Base-by-base conservation (phyloP, 2,888 invertebrate genomes). In the Cheilosia pagana region DNA sequence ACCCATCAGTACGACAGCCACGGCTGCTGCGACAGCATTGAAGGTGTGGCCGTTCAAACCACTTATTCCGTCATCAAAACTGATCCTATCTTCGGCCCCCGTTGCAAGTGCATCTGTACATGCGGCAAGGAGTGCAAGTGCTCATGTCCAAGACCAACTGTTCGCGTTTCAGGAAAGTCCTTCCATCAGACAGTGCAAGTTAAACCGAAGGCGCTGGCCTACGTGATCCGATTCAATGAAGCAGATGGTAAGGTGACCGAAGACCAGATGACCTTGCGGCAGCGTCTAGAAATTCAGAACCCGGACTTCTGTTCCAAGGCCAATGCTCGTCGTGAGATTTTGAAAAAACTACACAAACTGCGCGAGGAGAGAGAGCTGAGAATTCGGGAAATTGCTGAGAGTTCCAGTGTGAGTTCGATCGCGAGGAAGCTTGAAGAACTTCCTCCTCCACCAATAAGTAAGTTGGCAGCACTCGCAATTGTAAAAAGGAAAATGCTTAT, bases 281-380 rank as follows among this genome's bases (percentile, higher is more conserved):
- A 96, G 76, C 95, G 95, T 89, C 93, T 97, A 88, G 93, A 93
- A 87, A 93, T 91, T 85, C 95, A 95, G 87, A 94, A 95, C 39
- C 96, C 96, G 0, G 94, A 94, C 81, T 96, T 96, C 90, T 93
- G 95, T 35, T 91, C 92, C 55, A 92, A 93, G 59, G 94, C 94
- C 3, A 89, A 90, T 55, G 81, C 90, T 65, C 90, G 91, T 25
- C 89, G 89, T 53, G 88, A 89, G 4, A 90, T 92, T 70, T 87
- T 92, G 0, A 90, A 89, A 65, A 86, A 90, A 74, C 88, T 91
- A 71, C 90, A 91, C 50, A 53, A 87, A 52, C 75, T 92, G 35
- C 89, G 91, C 14, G 88, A 88, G 57, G 88, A 88, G 67, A 89
- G 92, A 21, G 88, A 89, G 1, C 87, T 87, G 2, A 88, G 90